phyloP scores from a whole-genome alignment of 2,797 vertebrate species.

The Huso huso region DNA sequence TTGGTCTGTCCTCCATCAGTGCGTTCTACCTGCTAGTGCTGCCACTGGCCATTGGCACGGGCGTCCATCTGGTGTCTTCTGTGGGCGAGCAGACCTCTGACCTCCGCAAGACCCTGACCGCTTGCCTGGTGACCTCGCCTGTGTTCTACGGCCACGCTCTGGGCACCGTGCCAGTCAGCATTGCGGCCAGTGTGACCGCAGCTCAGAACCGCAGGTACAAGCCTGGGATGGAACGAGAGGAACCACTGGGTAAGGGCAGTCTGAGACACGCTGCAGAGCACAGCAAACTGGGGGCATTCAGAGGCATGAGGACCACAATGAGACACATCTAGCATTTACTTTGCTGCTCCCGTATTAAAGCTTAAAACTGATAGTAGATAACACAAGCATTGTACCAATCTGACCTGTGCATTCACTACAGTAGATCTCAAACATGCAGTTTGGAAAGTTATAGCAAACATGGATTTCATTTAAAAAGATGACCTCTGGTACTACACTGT shows the following conservation, averaged over 20 bases:
- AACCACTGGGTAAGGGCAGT: constrained; percentile 46
- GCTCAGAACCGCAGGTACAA: constrained; percentile 62
- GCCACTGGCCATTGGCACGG: constrained; percentile 68
- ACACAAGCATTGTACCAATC: no score
- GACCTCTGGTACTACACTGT: no score
- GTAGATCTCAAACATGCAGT: no score
- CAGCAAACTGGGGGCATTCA: no score
- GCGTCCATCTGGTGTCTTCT: constrained; percentile 76
- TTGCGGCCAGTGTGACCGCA: constrained; percentile 68
- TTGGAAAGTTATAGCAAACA: no score
- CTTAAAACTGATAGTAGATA: no score
- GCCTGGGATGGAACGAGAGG: constrained; percentile 5
- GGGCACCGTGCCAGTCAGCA: constrained; percentile 72
- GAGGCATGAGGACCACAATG: no score
- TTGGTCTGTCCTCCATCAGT: constrained; percentile 66
- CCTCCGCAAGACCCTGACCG: constrained; percentile 56
- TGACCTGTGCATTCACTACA: no score
- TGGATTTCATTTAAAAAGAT: no score
- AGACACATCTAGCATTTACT: no score
- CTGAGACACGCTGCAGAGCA: no score
- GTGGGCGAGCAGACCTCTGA: constrained; percentile 73
- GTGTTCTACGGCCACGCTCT: constrained; percentile 74
- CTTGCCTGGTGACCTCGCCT: constrained; percentile 68
- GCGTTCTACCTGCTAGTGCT: constrained; percentile 70
- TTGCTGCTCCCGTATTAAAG: no score